A percentile compares a stretch with the other conserved stretches of the same genome.
phyloP scores from a whole-genome alignment of 2,113 vertebrate species.

The Platysternon megacephalum region DNA sequence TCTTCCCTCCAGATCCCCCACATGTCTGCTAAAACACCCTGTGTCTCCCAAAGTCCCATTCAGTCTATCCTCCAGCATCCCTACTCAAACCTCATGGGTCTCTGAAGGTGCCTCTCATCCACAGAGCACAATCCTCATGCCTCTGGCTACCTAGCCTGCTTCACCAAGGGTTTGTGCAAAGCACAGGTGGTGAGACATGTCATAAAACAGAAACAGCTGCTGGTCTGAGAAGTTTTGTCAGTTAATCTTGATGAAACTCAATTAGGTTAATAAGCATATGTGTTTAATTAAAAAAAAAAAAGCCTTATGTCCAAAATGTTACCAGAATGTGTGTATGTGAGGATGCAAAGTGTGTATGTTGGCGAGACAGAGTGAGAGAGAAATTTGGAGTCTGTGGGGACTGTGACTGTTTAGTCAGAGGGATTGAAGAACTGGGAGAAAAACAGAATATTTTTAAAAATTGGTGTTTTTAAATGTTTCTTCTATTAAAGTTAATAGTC shows the following conservation, averaged over 20 bases:
- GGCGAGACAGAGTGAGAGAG: not conserved
- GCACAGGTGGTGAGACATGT: not conserved
- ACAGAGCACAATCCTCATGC: not conserved
- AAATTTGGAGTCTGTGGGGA: not conserved
- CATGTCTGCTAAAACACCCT: not conserved
- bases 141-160: not conserved
- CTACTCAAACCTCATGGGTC: not conserved
- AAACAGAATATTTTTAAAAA: not conserved
- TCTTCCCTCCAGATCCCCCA: not conserved
- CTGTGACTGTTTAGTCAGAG: not conserved
- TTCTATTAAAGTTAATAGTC: not conserved
- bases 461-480: not conserved
- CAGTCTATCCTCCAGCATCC: not conserved
- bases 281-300: not conserved
- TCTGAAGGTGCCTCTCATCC: not conserved
- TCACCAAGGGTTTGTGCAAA: not conserved
- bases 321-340: not conserved
- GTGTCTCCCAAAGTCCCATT: not conserved
- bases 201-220: not conserved
- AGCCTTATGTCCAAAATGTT: not conserved
- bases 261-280: not conserved
- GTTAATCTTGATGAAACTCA: not conserved
- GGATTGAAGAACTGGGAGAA: not conserved
- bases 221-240: not conserved
- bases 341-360: not conserved